Base-by-base conservation (phyloP, 2,888 invertebrate genomes). In the Tuberolachnus salignus region DNA sequence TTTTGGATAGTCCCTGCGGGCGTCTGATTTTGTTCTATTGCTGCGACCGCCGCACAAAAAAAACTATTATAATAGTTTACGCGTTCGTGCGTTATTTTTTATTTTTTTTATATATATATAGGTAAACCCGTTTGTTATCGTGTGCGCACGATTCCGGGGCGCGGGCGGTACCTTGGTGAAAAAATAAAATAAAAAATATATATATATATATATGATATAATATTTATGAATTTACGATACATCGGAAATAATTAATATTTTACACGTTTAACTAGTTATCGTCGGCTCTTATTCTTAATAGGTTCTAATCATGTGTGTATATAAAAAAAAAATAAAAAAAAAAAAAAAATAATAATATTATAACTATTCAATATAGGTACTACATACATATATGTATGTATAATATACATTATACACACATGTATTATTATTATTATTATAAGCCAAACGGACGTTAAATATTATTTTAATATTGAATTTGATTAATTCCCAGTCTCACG, bases 201-300 rank as follows among this genome's bases (percentile, higher is more conserved):
- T n/a, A n/a, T n/a, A n/a, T n/a, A n/a, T n/a, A 61, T 34, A 19
- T 46, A 55, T 44, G 57, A 53, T 21, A 16, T 46, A 46, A 13
- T 4, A 34, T 4, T 34, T 34, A 34, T 4, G 6, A 34, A 34
- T 34, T n/a, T 34, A 34, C 3, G 6, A 34, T 34, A 34, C 34
- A 71, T 71, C 46, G 9, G 59, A 71, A 71, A 71, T 71, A 71
- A 71, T 71, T 71, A 71, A 71, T 71, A 71, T 71, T 59, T 71
- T 71, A 71, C 57, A 46, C 49, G 70, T 71, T 1, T 19, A 13
- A 44, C 21, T 34, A 10, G 44, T 71, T 57, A 59, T 23, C 57
- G 57, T 59, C 69, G 53, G 14, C 42, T 34, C n/a, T 34, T 4
- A 4, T 42, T 23, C 55, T 71, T 59, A 71, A 71, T 46, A 71